A percentile compares a stretch with the other conserved stretches of the same genome.
Conservation (phyloP, 2,888 invertebrate species). For the Eilema griseolum region DNA sequence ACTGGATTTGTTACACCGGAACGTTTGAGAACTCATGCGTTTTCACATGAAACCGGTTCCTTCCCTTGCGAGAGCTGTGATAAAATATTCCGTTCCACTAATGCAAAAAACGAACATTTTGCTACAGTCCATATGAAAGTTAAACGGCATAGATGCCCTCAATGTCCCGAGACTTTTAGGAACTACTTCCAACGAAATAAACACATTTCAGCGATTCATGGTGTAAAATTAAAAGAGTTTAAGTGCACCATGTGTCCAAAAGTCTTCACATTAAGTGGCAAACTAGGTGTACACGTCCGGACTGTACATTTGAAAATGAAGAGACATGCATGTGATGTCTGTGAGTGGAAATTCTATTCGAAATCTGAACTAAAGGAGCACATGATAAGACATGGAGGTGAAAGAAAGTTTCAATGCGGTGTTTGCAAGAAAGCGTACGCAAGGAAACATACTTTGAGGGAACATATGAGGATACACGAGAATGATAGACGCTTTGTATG, state of each 20-base stretch:
- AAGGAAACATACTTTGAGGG: conserved; percentile 76
- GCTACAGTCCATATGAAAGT: conserved; percentile 82
- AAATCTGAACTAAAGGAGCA: conserved; percentile 85
- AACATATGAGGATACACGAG: conserved; percentile 79
- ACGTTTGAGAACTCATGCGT: conserved; percentile 71
- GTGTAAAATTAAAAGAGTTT: conserved; percentile 76
- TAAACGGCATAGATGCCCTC: conserved; percentile 76
- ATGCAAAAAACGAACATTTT: conserved; percentile 79
- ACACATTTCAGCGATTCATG: conserved; percentile 72
- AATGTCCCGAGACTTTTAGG: conserved; percentile 75
- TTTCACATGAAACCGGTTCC: conserved; percentile 74
- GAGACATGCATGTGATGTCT: conserved; percentile 78
- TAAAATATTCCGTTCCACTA: conserved; percentile 81
- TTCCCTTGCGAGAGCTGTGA: conserved; percentile 80
- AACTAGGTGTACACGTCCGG: conserved; percentile 71
- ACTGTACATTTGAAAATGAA: conserved; percentile 81
- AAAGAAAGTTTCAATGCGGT: conserved; percentile 80
- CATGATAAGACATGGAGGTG: conserved; percentile 84
- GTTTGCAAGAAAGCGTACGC: conserved; percentile 84
- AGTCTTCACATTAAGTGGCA: conserved; percentile 75
- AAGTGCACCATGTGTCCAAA: conserved; percentile 76
- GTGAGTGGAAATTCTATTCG: conserved; percentile 85
- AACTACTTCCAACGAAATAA: conserved; percentile 81
- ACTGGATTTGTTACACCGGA: conserved; percentile 77
- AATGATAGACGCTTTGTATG: conserved; percentile 77